Evolutionary conservation across 30 jellyfish, hydroid and myxozoan species (phyloP), one percentile per base, ranked within the genome.

Genomic region (Nemopilema nomurai): DNA sequence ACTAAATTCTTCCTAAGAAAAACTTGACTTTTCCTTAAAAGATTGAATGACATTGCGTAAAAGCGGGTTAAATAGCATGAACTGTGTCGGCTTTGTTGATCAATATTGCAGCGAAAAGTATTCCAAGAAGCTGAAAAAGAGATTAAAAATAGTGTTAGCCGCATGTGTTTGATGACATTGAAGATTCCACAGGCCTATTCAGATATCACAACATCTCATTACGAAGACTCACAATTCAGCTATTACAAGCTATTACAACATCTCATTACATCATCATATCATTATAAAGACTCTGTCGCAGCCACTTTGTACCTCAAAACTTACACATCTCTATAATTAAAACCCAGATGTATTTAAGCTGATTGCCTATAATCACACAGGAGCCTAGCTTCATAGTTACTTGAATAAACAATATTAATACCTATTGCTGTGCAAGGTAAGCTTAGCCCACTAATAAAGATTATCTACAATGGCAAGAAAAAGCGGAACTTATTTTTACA

Each of bases 91-190:
- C 41, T 1, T 71, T 70, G 6, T 67, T 80, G 65, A 80, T 66
- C 27, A 80, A 57, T 57, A 80, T 67, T 1, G 82, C 81, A 1
- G 90, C 90, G 25, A 80, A 80, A 7, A 80, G 74, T 26, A 80
- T 62, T 1, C 74, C 90, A 67, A 80, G 82, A 32, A 80, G 90
- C 90, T 80, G 90, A 16, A 66, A 67, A 80, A 51, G 76, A 29
- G 51, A 49, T 21, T 22, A 49, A 19, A 30, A 20, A 27, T 18
- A 9, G 33, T 27, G n/a, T 22, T 67, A 18, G 33, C 23, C 18
- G 24, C 51, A 23, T 24, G 24, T 8, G 8, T 24, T 18, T 24
- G 8, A 23, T 23, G 29, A 16, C 26, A 24, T 24, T 24, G 29
- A 24, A 20, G 26, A 63, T 20, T 63, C 21, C 25, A 4, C n/a